Evolutionary conservation across 2,113 vertebrate species (phyloP).

Genomic region (Ptyas mucosa): DNA sequence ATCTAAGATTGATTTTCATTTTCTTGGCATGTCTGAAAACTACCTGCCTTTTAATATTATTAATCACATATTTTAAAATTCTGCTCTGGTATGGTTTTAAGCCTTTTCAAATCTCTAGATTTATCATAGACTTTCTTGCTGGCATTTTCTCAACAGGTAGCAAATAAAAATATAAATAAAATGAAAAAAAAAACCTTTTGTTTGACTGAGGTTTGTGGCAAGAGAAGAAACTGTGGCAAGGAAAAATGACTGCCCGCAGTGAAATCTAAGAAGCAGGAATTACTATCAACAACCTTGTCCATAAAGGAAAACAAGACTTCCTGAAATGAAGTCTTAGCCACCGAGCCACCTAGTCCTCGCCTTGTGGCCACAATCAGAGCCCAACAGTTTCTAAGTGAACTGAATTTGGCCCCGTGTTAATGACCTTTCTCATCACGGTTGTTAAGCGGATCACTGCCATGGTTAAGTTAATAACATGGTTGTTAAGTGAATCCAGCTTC

Average conservation of each 20-base stretch:
- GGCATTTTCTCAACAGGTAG: background rate
- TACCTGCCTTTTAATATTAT: background rate
- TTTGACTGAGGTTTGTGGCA: background rate
- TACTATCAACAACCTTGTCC: background rate
- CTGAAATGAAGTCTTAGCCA: background rate
- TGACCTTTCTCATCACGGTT: too few relatives aligned
- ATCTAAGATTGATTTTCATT: background rate
- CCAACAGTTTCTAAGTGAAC: too few relatives aligned
- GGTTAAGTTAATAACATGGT: too few relatives aligned
- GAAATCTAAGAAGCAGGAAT: background rate
- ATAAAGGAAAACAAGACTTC: background rate
- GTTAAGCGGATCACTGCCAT: too few relatives aligned
- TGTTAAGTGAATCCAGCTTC: too few relatives aligned
- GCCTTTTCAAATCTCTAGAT: background rate
- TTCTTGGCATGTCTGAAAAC: background rate
- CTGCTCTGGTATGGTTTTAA: background rate
- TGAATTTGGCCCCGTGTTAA: too few relatives aligned
- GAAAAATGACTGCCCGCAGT: background rate
- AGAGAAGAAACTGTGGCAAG: background rate
- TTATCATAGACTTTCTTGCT: background rate
- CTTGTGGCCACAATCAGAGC: too few relatives aligned
- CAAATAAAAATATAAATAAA: background rate
- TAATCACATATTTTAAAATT: background rate
- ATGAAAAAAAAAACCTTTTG: background rate
- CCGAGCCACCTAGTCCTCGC: too few relatives aligned